phyloP scores from a whole-genome alignment of 2,888 invertebrate species.

The Margaritifera margaritifera region DNA sequence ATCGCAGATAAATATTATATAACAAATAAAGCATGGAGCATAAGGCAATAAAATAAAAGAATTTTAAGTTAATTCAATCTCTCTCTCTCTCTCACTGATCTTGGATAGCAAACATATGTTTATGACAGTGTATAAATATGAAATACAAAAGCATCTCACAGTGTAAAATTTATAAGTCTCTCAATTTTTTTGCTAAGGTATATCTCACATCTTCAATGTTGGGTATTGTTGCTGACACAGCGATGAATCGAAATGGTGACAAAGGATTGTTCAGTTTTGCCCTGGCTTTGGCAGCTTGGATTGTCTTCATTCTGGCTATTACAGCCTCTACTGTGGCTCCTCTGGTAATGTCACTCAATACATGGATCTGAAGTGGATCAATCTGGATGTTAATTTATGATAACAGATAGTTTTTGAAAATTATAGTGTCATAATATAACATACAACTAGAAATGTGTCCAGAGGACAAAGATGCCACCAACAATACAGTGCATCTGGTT shows the following conservation, averaged over 20 bases:
- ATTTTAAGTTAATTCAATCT: too few relatives aligned
- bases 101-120: neutral
- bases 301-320: conserved; percentile 86
- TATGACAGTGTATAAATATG: neutral
- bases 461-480: too few relatives aligned
- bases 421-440: too few relatives aligned
- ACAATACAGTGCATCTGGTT: too few relatives aligned
- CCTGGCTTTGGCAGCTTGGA: conserved; percentile 74
- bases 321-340: conserved; percentile 87
- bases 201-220: conserved; percentile 81
- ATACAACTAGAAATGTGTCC: too few relatives aligned
- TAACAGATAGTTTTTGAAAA: too few relatives aligned
- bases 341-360: conserved; percentile 81
- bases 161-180: neutral
- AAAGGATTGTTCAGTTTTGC: conserved; percentile 13
- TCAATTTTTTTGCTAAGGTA: neutral
- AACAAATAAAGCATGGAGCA: too few relatives aligned
- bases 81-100: too few relatives aligned
- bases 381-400: neutral
- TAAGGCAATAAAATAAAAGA: too few relatives aligned
- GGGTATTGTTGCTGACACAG: conserved; percentile 85
- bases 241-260: conserved; percentile 78
- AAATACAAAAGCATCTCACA: too few relatives aligned
- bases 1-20: too few relatives aligned
- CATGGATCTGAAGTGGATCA: conserved; percentile 75